phyloP scores from a whole-genome alignment of 2,113 vertebrate genomes.

The Tringa solitaria region DNA sequence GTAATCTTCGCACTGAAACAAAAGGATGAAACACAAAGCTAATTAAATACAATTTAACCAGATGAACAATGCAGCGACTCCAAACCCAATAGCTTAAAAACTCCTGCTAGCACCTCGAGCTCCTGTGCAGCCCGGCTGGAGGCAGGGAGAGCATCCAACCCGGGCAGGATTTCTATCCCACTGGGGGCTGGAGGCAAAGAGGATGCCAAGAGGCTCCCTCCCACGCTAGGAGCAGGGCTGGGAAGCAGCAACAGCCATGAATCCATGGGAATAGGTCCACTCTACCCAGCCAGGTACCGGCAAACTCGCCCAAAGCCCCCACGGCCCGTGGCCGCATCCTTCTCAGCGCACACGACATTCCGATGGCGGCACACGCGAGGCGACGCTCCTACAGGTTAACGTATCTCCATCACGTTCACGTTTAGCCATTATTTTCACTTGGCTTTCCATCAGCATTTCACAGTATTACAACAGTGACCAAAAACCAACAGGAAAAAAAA shows the following conservation, averaged over 20 bases:
- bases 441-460: constrained; percentile 37
- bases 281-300: not conserved
- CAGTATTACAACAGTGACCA: not conserved
- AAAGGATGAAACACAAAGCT: constrained; percentile 65
- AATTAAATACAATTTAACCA: constrained; percentile 73
- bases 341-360: not conserved
- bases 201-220: not conserved
- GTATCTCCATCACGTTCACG: not conserved
- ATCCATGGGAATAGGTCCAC: not conserved
- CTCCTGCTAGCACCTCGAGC: not conserved
- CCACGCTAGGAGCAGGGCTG: not conserved
- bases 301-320: not conserved
- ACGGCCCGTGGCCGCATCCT: not conserved
- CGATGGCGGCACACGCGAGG: not conserved
- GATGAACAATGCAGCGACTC: constrained; percentile 62
- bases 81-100: constrained; percentile 24
- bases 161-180: not conserved
- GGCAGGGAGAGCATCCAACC: not conserved
- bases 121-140: not conserved
- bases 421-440: not conserved
- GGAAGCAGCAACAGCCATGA: not conserved
- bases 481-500: not conserved
- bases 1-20: constrained; percentile 56
- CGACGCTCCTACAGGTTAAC: not conserved
- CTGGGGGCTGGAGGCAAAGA: not conserved